These are phyloP conservation scores for Polydrusus pterygomalis DNA, from an alignment of 2,888 invertebrate species.

Conservation along the genomic window DNA sequence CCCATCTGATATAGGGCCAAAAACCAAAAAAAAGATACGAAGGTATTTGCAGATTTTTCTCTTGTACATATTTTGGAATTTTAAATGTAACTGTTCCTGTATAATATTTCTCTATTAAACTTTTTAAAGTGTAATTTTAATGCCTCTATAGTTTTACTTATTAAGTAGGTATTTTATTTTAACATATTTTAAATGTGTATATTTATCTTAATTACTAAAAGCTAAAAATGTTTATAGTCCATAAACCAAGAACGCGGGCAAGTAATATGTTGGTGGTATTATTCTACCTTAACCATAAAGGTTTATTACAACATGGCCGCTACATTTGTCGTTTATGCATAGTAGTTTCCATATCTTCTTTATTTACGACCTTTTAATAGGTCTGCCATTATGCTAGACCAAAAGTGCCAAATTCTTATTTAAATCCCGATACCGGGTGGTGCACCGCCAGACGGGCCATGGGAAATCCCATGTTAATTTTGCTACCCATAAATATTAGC, in stretches of 20 bases:
- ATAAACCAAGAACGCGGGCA: slow-evolving; percentile 15
- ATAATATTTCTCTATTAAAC: too few relatives aligned
- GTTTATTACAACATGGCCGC: slow-evolving; percentile 27
- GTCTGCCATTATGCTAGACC: not conserved
- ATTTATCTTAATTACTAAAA: slow-evolving; percentile 24
- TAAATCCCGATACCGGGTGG: not conserved
- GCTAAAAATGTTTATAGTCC: slow-evolving; percentile 21
- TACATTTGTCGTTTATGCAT: slow-evolving; percentile 28
- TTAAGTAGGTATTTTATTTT: not conserved
- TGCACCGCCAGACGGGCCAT: too few relatives aligned
- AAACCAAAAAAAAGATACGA: too few relatives aligned
- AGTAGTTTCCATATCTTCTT: slow-evolving; percentile 24
- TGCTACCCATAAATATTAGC: too few relatives aligned
- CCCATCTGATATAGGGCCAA: too few relatives aligned
- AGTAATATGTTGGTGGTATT: slow-evolving; percentile 29
- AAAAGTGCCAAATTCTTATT: slow-evolving; percentile 13
- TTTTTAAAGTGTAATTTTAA: too few relatives aligned
- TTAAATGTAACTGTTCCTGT: too few relatives aligned
- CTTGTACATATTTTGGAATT: too few relatives aligned
- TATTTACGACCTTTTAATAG: slow-evolving; percentile 27
- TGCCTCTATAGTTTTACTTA: not conserved
- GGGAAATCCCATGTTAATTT: too few relatives aligned
- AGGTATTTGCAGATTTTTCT: too few relatives aligned
- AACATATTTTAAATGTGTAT: slow-evolving; percentile 5
- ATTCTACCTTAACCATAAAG: slow-evolving; percentile 29